Evolutionary conservation across 2,113 vertebrate species (phyloP).

Genomic region (Tachysurus vachellii): DNA sequence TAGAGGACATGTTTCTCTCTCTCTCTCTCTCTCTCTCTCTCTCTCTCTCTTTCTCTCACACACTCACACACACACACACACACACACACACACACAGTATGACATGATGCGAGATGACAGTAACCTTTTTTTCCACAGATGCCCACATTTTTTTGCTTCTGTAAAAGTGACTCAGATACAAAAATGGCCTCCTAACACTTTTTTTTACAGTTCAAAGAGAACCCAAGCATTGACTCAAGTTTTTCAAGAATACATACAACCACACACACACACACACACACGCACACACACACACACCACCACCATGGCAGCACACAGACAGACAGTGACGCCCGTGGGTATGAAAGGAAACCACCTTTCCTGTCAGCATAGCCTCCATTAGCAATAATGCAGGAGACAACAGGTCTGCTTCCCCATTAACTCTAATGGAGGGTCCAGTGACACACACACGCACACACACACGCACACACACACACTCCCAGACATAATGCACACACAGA

Average conservation of each 20-base stretch:
- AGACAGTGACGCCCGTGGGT: slow-evolving; percentile 50
- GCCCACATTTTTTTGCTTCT: slow-evolving; percentile 8
- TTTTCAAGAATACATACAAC: neutral
- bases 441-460: slow-evolving; percentile 33
- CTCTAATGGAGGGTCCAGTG: slow-evolving; percentile 59
- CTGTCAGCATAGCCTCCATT: slow-evolving; percentile 63
- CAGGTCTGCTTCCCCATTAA: slow-evolving; percentile 60
- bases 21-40: neutral
- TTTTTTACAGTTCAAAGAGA: neutral
- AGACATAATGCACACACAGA: slow-evolving; percentile 25
- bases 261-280: slow-evolving; percentile 6
- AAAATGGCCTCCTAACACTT: slow-evolving; percentile 8
- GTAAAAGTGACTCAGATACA: slow-evolving; percentile 5
- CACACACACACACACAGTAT: neutral
- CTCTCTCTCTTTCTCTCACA: neutral
- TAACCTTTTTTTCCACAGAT: slow-evolving; percentile 34
- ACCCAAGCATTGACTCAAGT: neutral
- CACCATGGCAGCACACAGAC: slow-evolving; percentile 7
- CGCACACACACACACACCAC: slow-evolving; percentile 15
- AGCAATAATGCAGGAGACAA: slow-evolving; percentile 61
- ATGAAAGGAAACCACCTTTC: slow-evolving; percentile 61
- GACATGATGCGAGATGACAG: slow-evolving; percentile 55
- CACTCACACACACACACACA: slow-evolving; percentile 33
- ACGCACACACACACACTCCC: slow-evolving; percentile 43
- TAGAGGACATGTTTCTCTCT: neutral